Evolutionary conservation across 2,888 invertebrate genomes (phyloP).

Genomic region (Lomographa bimaculata): DNA sequence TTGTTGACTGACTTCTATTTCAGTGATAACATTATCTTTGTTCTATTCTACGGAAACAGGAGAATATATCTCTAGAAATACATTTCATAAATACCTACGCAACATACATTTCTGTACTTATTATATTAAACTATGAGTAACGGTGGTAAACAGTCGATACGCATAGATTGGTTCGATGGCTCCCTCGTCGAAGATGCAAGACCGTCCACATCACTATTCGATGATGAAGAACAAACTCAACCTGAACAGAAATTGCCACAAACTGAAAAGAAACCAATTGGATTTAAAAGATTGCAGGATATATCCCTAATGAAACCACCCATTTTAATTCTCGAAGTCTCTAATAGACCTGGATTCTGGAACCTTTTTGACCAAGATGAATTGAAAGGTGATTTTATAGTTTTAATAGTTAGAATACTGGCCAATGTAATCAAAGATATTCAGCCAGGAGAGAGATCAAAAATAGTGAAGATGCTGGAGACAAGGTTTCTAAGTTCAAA

Average conservation of each 20-base stretch:
- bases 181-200: slow-evolving; percentile 61
- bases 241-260: slow-evolving; percentile 41
- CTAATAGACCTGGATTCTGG: slow-evolving; percentile 72
- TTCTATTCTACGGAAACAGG: no score
- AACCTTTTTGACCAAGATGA: slow-evolving; percentile 62
- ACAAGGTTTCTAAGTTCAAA: slow-evolving; percentile 57
- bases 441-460: slow-evolving; percentile 56
- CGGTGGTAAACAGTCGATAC: slow-evolving; percentile 54
- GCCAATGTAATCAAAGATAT: slow-evolving; percentile 61
- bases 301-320: slow-evolving; percentile 65
- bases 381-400: slow-evolving; percentile 72
- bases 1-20: no score
- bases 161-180: slow-evolving; percentile 79
- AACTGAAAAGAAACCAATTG: slow-evolving; percentile 68
- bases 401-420: slow-evolving; percentile 71
- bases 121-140: slow-evolving; percentile 64
- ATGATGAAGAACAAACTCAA: slow-evolving; percentile 54
- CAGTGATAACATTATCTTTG: no score
- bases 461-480: slow-evolving; percentile 55
- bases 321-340: slow-evolving; percentile 65
- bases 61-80: no score
- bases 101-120: no score
- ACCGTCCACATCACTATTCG: slow-evolving; percentile 44
- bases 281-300: slow-evolving; percentile 70
- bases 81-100: no score